Evolutionary conservation across 2,113 vertebrate species (phyloP).

Genomic region (Benitochromis conjunctus): DNA sequence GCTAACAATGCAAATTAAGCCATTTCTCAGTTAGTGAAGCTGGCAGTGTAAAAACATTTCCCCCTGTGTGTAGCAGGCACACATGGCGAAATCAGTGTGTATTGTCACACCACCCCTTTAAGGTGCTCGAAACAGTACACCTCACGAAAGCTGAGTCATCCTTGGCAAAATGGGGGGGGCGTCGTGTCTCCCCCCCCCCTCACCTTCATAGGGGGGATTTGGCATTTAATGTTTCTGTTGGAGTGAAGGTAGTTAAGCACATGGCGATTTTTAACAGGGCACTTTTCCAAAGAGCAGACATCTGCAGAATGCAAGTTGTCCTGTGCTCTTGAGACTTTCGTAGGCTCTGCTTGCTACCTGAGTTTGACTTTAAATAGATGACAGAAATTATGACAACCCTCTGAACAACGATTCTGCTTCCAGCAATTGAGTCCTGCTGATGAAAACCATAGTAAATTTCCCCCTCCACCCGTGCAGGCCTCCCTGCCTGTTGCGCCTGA

Average conservation of each 20-base stretch:
- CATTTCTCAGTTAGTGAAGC: conserved; percentile 4
- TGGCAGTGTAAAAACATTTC: background rate
- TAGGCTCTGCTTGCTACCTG: background rate
- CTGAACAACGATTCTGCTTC: background rate
- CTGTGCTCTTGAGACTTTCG: background rate
- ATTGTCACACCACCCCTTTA: background rate
- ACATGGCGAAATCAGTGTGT: background rate
- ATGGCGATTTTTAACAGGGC: conserved; percentile 20
- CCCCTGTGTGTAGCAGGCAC: background rate
- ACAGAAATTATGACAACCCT: conserved; percentile 12
- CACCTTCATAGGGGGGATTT: background rate
- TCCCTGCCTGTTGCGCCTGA: background rate
- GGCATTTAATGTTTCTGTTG: background rate
- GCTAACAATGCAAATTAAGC: conserved; percentile 16
- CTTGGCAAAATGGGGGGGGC: background rate
- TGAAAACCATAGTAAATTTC: conserved; percentile 30
- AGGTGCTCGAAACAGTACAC: conserved; percentile 7
- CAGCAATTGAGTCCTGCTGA: background rate
- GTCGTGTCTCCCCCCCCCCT: too few species aligned
- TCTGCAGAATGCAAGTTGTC: conserved; percentile 26
- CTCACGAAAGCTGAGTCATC: conserved; percentile 50
- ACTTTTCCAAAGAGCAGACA: conserved; percentile 14
- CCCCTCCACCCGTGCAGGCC: background rate
- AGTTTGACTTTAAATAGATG: conserved; percentile 32
- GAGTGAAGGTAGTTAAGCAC: conserved; percentile 37